A percentile compares a stretch with the other conserved stretches of the same genome.
Conservation (phyloP, 2,113 vertebrate genomes). For the Callospermophilus lateralis region DNA sequence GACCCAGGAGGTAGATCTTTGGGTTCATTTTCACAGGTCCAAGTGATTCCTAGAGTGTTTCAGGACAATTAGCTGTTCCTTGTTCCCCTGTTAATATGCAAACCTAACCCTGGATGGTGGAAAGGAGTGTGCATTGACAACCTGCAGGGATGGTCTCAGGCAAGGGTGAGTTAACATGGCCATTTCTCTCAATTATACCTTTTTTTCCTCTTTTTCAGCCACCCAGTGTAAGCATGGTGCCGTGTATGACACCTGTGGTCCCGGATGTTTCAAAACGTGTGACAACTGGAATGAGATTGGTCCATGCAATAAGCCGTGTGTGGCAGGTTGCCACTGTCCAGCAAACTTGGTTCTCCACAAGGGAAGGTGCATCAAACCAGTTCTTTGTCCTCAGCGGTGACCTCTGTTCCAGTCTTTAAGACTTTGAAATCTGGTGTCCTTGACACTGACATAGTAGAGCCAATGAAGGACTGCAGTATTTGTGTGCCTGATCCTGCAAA, state of each 20-base stretch:
- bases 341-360: conserved; percentile 95
- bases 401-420: conserved; percentile 81
- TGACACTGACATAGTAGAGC: conserved; percentile 69
- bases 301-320: conserved; percentile 93
- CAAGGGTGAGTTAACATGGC: neutral
- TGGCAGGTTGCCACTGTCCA: conserved; percentile 98
- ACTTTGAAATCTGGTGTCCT: conserved; percentile 71
- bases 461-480: conserved; percentile 84
- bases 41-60: neutral
- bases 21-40: neutral
- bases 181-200: neutral
- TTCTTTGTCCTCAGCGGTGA: conserved; percentile 96
- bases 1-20: neutral
- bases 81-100: neutral
- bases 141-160: neutral
- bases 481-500: conserved; percentile 77
- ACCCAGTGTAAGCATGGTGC: conserved; percentile 97
- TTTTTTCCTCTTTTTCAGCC: conserved; percentile 86
- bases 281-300: conserved; percentile 99
- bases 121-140: neutral
- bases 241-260: conserved; percentile 97
- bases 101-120: neutral
- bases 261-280: conserved; percentile 96
- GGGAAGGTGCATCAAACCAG: conserved; percentile 97
- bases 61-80: neutral